Evolutionary conservation across 1,140 invertebrate genomes (phyloP).

Genomic region (Amphibalanus amphitrite): DNA sequence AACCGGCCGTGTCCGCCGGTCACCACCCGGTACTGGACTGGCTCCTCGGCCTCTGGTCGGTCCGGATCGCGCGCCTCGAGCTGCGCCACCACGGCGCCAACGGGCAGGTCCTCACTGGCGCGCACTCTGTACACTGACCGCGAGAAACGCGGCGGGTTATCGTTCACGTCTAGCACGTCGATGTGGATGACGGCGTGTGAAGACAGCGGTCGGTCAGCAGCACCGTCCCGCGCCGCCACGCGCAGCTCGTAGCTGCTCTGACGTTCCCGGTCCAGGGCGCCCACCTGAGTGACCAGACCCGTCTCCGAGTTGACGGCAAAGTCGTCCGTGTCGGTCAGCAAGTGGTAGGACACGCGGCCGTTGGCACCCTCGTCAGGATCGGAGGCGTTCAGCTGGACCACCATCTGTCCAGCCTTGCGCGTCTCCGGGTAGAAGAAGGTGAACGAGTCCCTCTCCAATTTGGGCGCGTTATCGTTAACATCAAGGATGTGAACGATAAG

Average conservation of each 20-base stretch:
- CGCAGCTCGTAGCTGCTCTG: conserved; percentile 64
- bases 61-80: conserved; percentile 65
- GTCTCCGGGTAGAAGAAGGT: conserved; percentile 29
- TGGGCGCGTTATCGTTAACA: conserved; percentile 30
- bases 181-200: conserved; percentile 34
- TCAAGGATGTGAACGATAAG: conserved; percentile 41
- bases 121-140: conserved; percentile 36
- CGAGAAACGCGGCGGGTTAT: conserved; percentile 64
- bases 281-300: conserved; percentile 57
- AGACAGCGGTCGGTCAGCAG: conserved; percentile 40
- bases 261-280: conserved; percentile 61
- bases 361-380: conserved; percentile 41
- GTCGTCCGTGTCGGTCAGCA: conserved; percentile 60
- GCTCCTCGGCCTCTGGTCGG: conserved; percentile 50
- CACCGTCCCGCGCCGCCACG: conserved; percentile 60
- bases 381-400: conserved; percentile 30
- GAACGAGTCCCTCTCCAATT: conserved; percentile 32
- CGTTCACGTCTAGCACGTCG: conserved; percentile 74
- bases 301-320: conserved; percentile 60
- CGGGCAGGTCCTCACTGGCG: conserved; percentile 75
- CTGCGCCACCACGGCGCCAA: conserved; percentile 60
- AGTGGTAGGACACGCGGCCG: conserved; percentile 55
- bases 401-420: conserved; percentile 24
- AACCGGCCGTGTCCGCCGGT: conserved; percentile 41
- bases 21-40: conserved; percentile 47